Evolutionary conservation across 64 coral and sea anemone species (phyloP).

Genomic region (Actinia equina): DNA sequence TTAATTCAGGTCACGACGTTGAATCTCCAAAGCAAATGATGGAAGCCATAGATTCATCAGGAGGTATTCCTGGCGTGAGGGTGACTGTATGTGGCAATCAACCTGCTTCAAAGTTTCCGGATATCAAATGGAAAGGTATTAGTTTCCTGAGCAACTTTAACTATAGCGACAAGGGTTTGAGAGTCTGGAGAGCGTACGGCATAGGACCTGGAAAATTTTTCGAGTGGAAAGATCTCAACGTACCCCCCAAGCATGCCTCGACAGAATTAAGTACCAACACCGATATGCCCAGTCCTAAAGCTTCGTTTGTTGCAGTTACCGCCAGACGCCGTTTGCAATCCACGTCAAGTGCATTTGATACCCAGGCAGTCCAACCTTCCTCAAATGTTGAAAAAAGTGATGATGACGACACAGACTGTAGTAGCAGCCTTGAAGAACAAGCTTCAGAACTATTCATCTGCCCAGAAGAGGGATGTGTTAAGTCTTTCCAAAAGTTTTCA

Average conservation of each 20-base stretch:
- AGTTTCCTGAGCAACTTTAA: slow-evolving; percentile 13
- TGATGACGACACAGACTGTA: neutral
- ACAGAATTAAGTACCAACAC: neutral
- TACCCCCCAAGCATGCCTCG: neutral
- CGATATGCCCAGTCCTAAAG: neutral
- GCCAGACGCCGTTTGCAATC: neutral
- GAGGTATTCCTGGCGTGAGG: neutral
- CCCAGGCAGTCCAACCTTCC: neutral
- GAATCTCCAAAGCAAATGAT: too few relatives aligned
- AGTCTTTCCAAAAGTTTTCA: slow-evolving; percentile 52
- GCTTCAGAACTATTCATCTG: slow-evolving; percentile 46
- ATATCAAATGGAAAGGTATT: neutral
- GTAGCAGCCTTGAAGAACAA: neutral
- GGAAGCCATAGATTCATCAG: neutral
- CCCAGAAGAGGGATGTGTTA: slow-evolving; percentile 51
- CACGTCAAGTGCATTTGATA: neutral
- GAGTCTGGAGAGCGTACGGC: too few relatives aligned
- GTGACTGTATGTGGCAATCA: neutral
- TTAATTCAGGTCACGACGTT: too few relatives aligned
- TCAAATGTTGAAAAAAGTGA: neutral
- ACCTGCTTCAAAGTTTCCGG: neutral
- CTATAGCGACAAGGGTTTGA: too few relatives aligned
- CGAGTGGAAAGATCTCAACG: slow-evolving; percentile 2
- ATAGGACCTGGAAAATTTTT: too few relatives aligned
- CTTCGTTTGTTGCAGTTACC: neutral